A percentile compares a stretch with the other conserved stretches of the same genome.
Conservation (phyloP, 1,140 invertebrate species). For the Caenorhabditis elegans region WBcel235 BX284604.4:6580001-6580500, state of each 20-base stretch:
- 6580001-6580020: not conserved
- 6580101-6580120: constrained; percentile 60
- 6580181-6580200: constrained; percentile 82
- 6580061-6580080: constrained; percentile 59
- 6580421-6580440: not conserved
- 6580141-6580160: constrained; percentile 69
- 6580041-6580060: constrained; percentile 30
- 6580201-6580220: not conserved
- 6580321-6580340: constrained; percentile 89
- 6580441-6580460: constrained; percentile 68
- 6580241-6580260: constrained; percentile 71
- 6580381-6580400: constrained; percentile 81
- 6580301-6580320: constrained; percentile 86
- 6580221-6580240: not conserved
- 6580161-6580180: constrained; percentile 97
- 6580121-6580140: constrained; percentile 69
- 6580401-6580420: constrained; percentile 69
- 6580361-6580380: constrained; percentile 80
- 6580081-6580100: constrained; percentile 61
- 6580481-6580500: constrained; percentile 99
- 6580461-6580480: constrained; percentile 82
- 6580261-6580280: constrained; percentile 88
- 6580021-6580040: not conserved
- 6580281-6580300: constrained; percentile 94
- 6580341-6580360: constrained; percentile 78